phyloP scores from a whole-genome alignment of 1,140 invertebrate species.

The Scaptomyza graminum region DNA sequence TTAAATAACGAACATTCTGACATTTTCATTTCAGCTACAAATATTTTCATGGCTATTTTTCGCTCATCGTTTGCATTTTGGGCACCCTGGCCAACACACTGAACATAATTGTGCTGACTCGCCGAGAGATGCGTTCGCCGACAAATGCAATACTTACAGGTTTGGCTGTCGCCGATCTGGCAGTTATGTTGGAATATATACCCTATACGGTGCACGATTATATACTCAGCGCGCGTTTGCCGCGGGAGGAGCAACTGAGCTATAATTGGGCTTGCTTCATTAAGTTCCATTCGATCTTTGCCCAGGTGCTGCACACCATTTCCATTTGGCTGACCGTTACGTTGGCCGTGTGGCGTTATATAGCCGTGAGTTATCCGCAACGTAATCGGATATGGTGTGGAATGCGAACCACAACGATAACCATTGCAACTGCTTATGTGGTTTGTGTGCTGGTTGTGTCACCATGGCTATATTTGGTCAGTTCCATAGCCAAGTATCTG shows the following conservation, averaged over 20 bases:
- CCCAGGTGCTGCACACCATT: conserved; percentile 94
- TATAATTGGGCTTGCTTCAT: conserved; percentile 93
- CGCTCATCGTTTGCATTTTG: conserved; percentile 91
- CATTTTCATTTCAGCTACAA: conserved; percentile 61
- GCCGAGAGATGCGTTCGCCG: conserved; percentile 93
- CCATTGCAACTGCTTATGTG: conserved; percentile 92
- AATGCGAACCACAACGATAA: conserved; percentile 88
- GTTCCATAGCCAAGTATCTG: conserved; percentile 85
- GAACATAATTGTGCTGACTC: conserved; percentile 97
- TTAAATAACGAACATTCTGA: neutral
- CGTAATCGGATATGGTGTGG: conserved; percentile 91
- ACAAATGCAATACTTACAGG: conserved; percentile 95
- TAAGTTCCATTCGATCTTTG: conserved; percentile 93
- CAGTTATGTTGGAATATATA: conserved; percentile 97
- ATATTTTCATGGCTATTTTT: conserved; percentile 79
- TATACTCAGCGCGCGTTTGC: conserved; percentile 84
- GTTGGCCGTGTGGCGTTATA: conserved; percentile 96
- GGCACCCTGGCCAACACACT: conserved; percentile 96
- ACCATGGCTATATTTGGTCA: conserved; percentile 92
- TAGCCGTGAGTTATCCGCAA: conserved; percentile 93
- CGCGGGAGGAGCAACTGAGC: conserved; percentile 84
- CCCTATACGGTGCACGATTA: conserved; percentile 94
- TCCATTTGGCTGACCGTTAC: conserved; percentile 96
- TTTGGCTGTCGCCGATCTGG: conserved; percentile 94
- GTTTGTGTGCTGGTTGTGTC: conserved; percentile 92